Conservation (phyloP, 2,113 vertebrate genomes). For the Synodontis membranacea region DNA sequence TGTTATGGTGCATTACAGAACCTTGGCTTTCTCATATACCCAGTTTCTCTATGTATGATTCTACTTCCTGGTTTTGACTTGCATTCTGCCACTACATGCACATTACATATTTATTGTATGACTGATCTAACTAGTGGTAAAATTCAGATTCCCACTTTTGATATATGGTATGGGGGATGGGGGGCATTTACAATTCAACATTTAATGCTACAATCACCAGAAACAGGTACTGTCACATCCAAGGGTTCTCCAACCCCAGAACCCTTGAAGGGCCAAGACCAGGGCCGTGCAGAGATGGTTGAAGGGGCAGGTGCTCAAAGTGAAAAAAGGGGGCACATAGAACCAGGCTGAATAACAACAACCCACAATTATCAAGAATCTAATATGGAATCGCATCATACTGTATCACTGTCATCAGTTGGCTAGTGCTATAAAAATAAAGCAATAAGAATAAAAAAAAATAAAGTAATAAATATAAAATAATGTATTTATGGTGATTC, state of each 20-base stretch:
- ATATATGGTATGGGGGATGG: background rate
- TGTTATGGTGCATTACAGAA: background rate
- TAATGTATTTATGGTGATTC: too few relatives aligned
- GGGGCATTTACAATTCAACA: background rate
- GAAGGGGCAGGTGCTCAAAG: too few relatives aligned
- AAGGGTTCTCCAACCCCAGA: too few relatives aligned
- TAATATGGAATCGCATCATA: too few relatives aligned
- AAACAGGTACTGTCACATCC: background rate
- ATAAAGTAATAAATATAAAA: too few relatives aligned
- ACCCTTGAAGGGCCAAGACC: background rate
- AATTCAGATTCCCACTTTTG: background rate
- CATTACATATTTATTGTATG: background rate
- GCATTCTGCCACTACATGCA: background rate
- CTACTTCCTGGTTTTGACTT: background rate
- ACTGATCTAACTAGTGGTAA: background rate
- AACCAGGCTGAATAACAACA: too few relatives aligned
- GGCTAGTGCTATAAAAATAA: too few relatives aligned
- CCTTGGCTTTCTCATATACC: background rate
- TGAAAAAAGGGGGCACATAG: too few relatives aligned
- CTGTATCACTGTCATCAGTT: too few relatives aligned
- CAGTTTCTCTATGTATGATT: background rate
- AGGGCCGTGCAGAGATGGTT: too few relatives aligned
- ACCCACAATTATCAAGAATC: too few relatives aligned
- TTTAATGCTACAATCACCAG: background rate
- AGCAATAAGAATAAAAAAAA: too few relatives aligned